A percentile compares a stretch with the other conserved stretches of the same genome.
These are phyloP conservation scores for Drosophila glabriapex DNA, from an alignment of 2,888 invertebrate species.

Conservation along the genomic window DNA sequence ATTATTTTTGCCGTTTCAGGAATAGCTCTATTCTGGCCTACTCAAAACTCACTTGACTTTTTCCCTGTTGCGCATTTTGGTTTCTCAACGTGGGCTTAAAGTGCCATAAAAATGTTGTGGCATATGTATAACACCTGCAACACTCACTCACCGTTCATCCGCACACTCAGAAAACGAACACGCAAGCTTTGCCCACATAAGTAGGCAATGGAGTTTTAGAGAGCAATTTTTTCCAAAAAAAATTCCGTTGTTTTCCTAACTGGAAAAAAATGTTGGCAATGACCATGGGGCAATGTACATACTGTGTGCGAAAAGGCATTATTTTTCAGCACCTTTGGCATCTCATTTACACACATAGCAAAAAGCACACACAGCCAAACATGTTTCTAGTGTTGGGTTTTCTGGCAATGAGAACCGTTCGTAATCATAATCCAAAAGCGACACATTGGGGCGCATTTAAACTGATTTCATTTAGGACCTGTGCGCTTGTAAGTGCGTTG, in stretches of 20 bases:
- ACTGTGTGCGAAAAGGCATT: conserved; percentile 54
- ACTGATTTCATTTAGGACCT: conserved; percentile 69
- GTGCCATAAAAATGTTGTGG: conserved; percentile 73
- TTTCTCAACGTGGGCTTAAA: conserved; percentile 69
- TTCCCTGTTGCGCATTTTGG: conserved; percentile 4
- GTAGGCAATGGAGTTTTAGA: conserved; percentile 54
- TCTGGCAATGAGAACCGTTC: conserved; percentile 42
- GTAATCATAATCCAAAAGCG: conserved; percentile 74
- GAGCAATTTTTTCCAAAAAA: conserved; percentile 20
- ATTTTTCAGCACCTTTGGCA: conserved; percentile 35
- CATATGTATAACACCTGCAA: conserved; percentile 46
- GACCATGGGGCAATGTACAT: conserved; percentile 40
- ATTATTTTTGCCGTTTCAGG: neutral
- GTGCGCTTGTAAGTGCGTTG: neutral
- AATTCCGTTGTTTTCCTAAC: neutral
- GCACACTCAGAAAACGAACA: conserved; percentile 28
- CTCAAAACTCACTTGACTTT: conserved; percentile 33
- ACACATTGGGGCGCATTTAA: conserved; percentile 80
- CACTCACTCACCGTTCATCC: conserved; percentile 40
- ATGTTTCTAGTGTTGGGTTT: conserved; percentile 12
- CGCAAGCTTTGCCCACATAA: conserved; percentile 68
- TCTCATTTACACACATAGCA: conserved; percentile 39
- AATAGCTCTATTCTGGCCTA: neutral
- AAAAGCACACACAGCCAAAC: conserved; percentile 1
- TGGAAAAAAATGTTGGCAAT: conserved; percentile 18